Base-by-base conservation (phyloP, 1,140 invertebrate genomes). In the Brachionus sp. region DNA sequence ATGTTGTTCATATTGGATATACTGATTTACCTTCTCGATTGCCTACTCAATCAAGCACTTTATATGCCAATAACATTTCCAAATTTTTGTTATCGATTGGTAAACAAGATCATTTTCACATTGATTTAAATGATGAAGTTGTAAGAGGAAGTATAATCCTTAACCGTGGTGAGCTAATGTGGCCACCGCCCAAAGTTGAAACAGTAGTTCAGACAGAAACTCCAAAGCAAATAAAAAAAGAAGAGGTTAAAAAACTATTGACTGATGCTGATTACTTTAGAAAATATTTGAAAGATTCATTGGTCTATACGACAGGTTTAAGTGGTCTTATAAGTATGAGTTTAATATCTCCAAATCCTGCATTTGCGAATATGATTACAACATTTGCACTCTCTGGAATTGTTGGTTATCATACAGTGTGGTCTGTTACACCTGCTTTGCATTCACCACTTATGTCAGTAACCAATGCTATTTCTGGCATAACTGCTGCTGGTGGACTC, bases 361-460 rank as follows among this genome's bases (percentile, higher is more conserved):
- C 92, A 23, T 95, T 96, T 86, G 93, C 94, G 0, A 92, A 93
- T 9, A 96, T 95, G 94, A 92, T 93, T 23, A 94, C 94, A 1
- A 95, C 93, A 9, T 92, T 96, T 86, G 93, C 93, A 62, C 88
- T 96, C 70, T 90, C 93, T 85, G 93, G 93, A 87, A 92, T 96
- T 86, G 94, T 95, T 44, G 95, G 94, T 91, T 92, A 95, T 89
- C 94, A 96, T 89, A 95, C 94, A 4, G 95, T 96, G 23, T 96
- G 95, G 95, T 93, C 93, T 62, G 95, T 96, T 5, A 94, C 93
- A 12, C 94, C 94, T 23, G 94, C 95, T 37, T 91, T 96, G 6
- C 94, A 96, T 89, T 95, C 94, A 4, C 95, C 95, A 3, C 91
- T 96, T 13, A 96, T 96, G 94, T 95, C 93, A 2, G 94, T 96